Evolutionary conservation across 1,140 invertebrate species (phyloP), one percentile per base, ranked within the genome.

Genomic region (Drosophila setifemur): DNA sequence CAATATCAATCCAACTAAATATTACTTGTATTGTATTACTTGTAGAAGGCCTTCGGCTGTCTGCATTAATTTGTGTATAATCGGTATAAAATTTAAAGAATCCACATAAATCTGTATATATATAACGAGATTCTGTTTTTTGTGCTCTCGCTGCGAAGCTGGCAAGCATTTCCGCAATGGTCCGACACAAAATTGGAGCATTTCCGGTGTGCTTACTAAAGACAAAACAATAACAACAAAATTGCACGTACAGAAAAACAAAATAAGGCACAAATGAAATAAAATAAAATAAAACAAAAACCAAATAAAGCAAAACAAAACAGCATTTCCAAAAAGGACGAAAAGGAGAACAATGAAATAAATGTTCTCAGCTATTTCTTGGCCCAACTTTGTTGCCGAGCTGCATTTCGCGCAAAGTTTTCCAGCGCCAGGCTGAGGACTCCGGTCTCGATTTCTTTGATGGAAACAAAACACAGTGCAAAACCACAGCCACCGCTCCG

Each of bases 371-470:
- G 37, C 44, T 60, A 53, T 69, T 79, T 68, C 52, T 77, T 79
- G 66, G n/a, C 40, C 63, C 21, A 40, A 79, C 64, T 66, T 75
- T 75, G 64, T 73, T 78, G 76, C 63, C n/a, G n/a, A 61, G 68
- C 58, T 73, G 78, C 73, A 83, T 66, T 77, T 78, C 69, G 69
- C 55, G 68, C 39, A 83, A 83, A 83, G 28, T 83, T 61, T 83
- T 63, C n/a, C 37, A 50, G 53, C 47, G 45, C 53, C 68, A 67
- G 61, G 53, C 50, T 43, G 54, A 14, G 43, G 47, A 64, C 79
- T 78, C 37, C 29, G 69, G 61, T 77, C 79, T 79, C 79, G 60
- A 83, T 83, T 83, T 85, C 79, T 79, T 74, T 85, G 70, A 73
- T 64, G 69, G 55, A 68, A 39, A 23, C 40, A 57, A 69, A 48